phyloP scores from a whole-genome alignment of 2,888 invertebrate species.

The Tenthredo mesomela region DNA sequence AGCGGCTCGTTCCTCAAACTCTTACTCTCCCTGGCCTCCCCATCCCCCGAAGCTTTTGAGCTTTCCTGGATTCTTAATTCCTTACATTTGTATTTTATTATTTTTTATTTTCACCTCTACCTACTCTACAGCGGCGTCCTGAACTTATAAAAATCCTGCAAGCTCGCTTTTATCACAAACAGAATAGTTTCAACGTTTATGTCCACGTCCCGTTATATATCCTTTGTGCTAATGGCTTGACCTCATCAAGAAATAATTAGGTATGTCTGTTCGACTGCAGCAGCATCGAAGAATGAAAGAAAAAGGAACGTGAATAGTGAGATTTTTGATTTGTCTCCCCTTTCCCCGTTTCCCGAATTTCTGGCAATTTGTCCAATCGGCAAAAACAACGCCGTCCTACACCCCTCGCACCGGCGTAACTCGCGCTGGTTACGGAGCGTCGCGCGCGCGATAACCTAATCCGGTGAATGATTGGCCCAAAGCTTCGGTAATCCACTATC shows the following conservation, averaged over 20 bases:
- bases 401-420: slow-evolving; percentile 2
- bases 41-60: slow-evolving; percentile 60
- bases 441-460: slow-evolving; percentile 59
- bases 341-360: not conserved
- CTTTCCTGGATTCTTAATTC: slow-evolving; percentile 53
- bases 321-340: not conserved
- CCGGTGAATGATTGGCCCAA: slow-evolving; percentile 68
- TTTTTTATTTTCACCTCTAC: not conserved
- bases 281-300: not conserved
- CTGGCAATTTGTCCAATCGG: slow-evolving; percentile 16
- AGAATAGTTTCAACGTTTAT: not conserved
- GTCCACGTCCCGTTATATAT: not conserved
- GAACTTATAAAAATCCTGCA: not conserved
- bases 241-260: not conserved
- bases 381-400: slow-evolving; percentile 20
- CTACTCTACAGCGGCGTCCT: not conserved
- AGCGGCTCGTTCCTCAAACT: slow-evolving; percentile 55
- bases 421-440: slow-evolving; percentile 30
- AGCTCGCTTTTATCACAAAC: not conserved
- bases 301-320: not conserved
- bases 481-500: slow-evolving; percentile 67
- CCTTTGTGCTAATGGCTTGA: not conserved
- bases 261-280: not conserved
- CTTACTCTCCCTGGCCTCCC: not conserved
- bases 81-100: slow-evolving; percentile 43